Evolutionary conservation across 2,113 vertebrate genomes (phyloP).

Genomic region (Tichodroma muraria): DNA sequence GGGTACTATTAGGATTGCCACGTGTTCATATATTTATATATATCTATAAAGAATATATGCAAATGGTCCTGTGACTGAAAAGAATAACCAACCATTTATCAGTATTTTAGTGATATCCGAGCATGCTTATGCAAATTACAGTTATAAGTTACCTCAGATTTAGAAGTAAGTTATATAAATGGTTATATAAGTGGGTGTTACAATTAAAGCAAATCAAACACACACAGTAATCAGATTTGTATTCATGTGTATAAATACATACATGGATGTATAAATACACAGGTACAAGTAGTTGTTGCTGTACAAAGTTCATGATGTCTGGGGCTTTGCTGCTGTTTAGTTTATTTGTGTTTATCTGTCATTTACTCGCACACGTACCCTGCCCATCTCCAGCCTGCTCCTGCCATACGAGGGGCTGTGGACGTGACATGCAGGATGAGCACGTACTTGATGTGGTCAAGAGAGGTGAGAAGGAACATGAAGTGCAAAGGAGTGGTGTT

Average conservation of each 20-base stretch:
- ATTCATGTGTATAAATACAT: neutral
- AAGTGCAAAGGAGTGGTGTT: neutral
- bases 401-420: accelerated
- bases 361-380: accelerated
- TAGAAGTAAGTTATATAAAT: neutral
- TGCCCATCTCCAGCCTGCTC: neutral
- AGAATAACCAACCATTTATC: neutral
- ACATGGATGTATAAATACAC: neutral
- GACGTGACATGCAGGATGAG: neutral
- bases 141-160: neutral
- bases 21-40: neutral
- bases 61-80: neutral
- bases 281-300: neutral
- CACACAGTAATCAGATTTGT: neutral
- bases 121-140: neutral
- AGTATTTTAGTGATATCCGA: neutral
- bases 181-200: neutral
- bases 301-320: neutral
- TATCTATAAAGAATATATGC: neutral
- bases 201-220: neutral
- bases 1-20: neutral
- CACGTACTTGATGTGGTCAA: neutral
- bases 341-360: neutral
- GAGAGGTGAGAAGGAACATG: neutral
- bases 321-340: neutral